A percentile compares a stretch with the other conserved stretches of the same genome.
These are phyloP conservation scores for Lordiphosa fenestrarum DNA, from an alignment of 2,888 invertebrate genomes.

Conservation along the genomic window DNA sequence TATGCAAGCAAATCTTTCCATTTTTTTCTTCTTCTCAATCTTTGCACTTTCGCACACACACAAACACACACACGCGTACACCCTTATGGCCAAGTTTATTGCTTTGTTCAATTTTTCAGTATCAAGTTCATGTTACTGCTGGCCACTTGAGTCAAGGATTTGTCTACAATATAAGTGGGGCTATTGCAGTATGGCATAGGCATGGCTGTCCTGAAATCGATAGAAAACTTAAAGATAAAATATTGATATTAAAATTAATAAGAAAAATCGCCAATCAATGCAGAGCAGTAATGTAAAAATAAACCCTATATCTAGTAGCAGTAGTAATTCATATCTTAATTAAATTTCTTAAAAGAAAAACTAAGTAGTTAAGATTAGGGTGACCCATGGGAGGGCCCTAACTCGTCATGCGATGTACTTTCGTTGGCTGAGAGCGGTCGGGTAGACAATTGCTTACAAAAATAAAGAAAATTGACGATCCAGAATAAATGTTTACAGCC, in stretches of 20 bases:
- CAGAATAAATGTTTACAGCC: no score
- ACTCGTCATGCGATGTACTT: no score
- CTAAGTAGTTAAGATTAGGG: no score
- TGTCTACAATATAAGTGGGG: slow-evolving; percentile 13
- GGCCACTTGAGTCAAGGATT: slow-evolving; percentile 29
- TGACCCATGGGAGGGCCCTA: no score
- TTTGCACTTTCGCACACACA: slow-evolving; percentile 26
- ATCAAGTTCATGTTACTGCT: slow-evolving; percentile 56
- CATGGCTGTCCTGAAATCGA: slow-evolving; percentile 10
- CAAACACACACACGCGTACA: slow-evolving; percentile 11
- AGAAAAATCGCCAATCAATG: not conserved
- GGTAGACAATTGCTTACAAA: no score
- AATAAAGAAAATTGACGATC: no score
- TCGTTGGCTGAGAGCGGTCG: no score
- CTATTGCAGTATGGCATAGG: slow-evolving; percentile 1
- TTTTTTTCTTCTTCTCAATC: not conserved
- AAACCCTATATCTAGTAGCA: no score
- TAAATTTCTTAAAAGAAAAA: no score
- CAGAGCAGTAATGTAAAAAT: no score
- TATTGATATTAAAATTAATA: not conserved
- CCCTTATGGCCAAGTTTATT: slow-evolving; percentile 5
- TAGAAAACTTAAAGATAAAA: slow-evolving; percentile 7
- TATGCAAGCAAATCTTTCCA: slow-evolving; percentile 48
- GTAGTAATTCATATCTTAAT: no score
- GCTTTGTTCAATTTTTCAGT: slow-evolving; percentile 51